These are phyloP conservation scores for Heliothis subflexa DNA, from an alignment of 1,140 invertebrate genomes.

Conservation along the genomic window DNA sequence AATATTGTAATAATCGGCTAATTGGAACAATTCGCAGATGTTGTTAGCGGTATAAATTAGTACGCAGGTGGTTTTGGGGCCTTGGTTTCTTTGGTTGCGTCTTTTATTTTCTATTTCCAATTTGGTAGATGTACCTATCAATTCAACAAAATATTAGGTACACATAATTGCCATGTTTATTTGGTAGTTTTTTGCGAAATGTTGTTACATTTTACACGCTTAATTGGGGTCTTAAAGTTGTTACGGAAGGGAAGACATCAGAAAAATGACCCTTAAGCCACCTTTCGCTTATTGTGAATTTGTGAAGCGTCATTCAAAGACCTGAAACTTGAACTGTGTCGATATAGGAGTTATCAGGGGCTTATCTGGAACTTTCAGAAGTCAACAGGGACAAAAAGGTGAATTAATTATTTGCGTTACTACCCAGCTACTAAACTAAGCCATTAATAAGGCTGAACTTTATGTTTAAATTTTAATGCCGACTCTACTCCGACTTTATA, in stretches of 20 bases:
- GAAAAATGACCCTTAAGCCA: not conserved
- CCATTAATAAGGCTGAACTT: not conserved
- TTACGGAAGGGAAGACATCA: no score
- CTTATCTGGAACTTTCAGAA: not conserved
- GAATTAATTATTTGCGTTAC: not conserved
- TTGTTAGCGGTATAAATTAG: not conserved
- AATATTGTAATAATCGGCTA: not conserved
- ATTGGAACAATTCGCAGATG: not conserved
- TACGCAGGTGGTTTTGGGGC: no score
- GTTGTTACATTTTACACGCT: no score
- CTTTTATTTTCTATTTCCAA: no score
- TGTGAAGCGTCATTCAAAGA: not conserved
- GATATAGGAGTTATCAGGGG: not conserved
- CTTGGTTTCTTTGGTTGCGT: no score
- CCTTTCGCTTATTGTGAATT: not conserved
- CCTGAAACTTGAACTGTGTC: not conserved
- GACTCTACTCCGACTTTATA: no score
- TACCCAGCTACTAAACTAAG: not conserved
- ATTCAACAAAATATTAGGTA: no score
- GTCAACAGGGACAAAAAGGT: slow-evolving; percentile 7
- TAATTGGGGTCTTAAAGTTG: no score
- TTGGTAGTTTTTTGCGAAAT: no score
- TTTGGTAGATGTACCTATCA: no score
- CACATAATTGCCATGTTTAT: no score
- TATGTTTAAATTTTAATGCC: not conserved